These are phyloP conservation scores for Onychomys torridus DNA, from an alignment of 2,797 vertebrate genomes.

Conservation along the genomic window DNA sequence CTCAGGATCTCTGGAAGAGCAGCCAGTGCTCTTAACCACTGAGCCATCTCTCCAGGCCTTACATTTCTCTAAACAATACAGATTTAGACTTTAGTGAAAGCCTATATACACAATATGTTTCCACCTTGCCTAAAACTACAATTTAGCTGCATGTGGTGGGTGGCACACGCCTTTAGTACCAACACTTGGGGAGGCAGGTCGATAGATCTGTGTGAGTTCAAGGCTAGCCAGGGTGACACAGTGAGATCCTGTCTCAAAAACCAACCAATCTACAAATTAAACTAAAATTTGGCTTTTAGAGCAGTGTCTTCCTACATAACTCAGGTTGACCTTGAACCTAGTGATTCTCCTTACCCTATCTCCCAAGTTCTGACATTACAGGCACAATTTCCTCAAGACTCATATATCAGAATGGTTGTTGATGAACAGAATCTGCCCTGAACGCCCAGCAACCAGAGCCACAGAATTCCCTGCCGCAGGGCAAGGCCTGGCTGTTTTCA, in stretches of 20 bases:
- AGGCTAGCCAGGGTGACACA: not conserved
- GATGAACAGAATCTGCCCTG: not conserved
- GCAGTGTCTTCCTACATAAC: not conserved
- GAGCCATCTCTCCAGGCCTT: not conserved
- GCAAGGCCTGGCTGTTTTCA: not conserved
- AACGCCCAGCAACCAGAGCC: not conserved
- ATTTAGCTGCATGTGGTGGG: too few relatives aligned
- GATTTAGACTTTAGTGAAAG: not conserved
- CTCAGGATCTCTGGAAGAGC: too few relatives aligned
- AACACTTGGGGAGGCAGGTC: not conserved
- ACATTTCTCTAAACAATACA: not conserved
- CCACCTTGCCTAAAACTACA: not conserved
- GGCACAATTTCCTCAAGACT: not conserved
- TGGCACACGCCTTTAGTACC: not conserved
- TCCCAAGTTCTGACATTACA: not conserved
- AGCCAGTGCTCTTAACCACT: too few relatives aligned
- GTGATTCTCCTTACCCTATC: not conserved
- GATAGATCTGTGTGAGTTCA: not conserved
- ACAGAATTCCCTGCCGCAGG: not conserved
- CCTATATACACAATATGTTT: not conserved
- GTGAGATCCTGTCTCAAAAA: not conserved
- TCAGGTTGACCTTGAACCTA: not conserved
- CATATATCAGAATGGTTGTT: not conserved
- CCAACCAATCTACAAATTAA: not conserved
- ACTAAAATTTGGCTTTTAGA: not conserved